Conservation (phyloP, 1,140 invertebrate genomes). For the Archivesica marissinica region DNA sequence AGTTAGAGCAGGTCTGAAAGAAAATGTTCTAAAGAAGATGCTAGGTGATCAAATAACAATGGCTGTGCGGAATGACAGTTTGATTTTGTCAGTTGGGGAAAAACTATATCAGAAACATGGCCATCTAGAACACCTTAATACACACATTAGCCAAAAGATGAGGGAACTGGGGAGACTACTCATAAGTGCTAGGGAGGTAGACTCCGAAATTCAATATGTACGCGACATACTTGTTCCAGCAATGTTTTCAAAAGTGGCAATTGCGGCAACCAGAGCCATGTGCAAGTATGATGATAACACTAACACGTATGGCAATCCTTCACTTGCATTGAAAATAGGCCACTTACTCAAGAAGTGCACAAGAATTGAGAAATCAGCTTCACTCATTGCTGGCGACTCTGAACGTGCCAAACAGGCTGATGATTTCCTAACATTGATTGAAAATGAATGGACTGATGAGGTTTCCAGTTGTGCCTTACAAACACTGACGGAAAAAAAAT, state of each 20-base stretch:
- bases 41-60: conserved; percentile 53
- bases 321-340: conserved; percentile 64
- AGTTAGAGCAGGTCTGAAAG: conserved; percentile 54
- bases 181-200: conserved; percentile 51
- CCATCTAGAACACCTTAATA: conserved; percentile 51
- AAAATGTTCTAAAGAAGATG: conserved; percentile 61
- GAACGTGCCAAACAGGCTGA: conserved; percentile 48
- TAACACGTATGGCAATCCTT: conserved; percentile 62
- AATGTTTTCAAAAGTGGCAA: conserved; percentile 36
- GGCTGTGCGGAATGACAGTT: conserved; percentile 57
- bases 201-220: conserved; percentile 48
- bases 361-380: conserved; percentile 56
- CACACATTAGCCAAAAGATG: conserved; percentile 63
- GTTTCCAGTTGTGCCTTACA: conserved; percentile 60
- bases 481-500: conserved; percentile 54
- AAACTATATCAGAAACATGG: conserved; percentile 65
- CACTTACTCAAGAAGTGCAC: conserved; percentile 66
- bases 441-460: conserved; percentile 54
- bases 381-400: conserved; percentile 25
- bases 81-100: conserved; percentile 62
- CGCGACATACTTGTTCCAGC: conserved; percentile 46
- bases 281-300: conserved; percentile 54
- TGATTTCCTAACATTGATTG: conserved; percentile 50
- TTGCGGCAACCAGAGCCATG: conserved; percentile 49
- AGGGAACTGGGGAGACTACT: conserved; percentile 62